Percentiles rank a stretch among this genome's conserved stretches.
These are phyloP conservation scores for Melierax canorus DNA, from an alignment of 2,113 vertebrate genomes.

Conservation along the genomic window DNA sequence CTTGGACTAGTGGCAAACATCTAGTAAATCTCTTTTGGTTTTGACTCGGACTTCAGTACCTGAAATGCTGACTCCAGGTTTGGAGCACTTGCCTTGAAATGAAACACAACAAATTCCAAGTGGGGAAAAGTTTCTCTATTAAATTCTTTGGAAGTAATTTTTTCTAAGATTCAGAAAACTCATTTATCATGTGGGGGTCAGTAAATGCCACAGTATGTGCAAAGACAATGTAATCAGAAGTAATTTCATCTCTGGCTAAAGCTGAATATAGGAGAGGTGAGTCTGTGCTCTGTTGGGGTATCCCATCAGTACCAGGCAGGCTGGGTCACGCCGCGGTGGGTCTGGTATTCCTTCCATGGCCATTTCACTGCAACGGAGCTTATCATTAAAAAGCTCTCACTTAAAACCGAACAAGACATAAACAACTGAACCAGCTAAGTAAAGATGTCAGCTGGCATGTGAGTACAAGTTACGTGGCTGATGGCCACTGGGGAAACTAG, in stretches of 20 bases:
- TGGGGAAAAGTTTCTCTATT: not conserved
- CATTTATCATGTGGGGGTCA: accelerated
- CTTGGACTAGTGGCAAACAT: not conserved
- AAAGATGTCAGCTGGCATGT: not conserved
- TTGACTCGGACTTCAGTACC: not conserved
- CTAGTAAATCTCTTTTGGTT: not conserved
- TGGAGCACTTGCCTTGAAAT: not conserved
- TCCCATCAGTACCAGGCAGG: accelerated
- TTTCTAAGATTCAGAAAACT: not conserved
- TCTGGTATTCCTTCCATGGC: accelerated
- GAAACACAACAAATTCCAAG: not conserved
- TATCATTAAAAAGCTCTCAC: not conserved
- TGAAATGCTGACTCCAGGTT: not conserved
- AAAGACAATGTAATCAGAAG: not conserved
- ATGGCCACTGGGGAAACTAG: not conserved
- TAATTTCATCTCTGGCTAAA: not conserved
- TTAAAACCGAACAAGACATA: not conserved
- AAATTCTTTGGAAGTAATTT: not conserved
- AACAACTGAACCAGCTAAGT: not conserved
- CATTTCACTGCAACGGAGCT: not conserved
- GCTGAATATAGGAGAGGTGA: accelerated
- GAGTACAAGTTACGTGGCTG: accelerated
- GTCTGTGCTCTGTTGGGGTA: accelerated
- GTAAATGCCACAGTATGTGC: not conserved
- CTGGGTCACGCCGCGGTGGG: not conserved